Evolutionary conservation across 2,888 invertebrate genomes (phyloP).

Genomic region (Ellobium chinense): DNA sequence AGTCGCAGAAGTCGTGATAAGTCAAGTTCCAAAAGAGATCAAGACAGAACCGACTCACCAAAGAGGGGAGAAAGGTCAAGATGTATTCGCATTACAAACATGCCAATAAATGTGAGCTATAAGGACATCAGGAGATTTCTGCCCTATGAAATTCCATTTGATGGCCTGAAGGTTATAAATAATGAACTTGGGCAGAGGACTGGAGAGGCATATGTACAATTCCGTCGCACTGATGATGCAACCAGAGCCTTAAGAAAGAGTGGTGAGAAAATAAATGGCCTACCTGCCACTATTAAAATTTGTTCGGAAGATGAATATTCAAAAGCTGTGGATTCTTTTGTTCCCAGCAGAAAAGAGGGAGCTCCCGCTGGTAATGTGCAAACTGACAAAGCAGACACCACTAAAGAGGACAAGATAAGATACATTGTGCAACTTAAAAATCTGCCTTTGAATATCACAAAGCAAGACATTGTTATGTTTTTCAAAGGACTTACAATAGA

Average conservation of each 20-base stretch:
- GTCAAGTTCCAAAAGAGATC: conserved; percentile 35
- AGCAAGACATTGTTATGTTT: conserved; percentile 91
- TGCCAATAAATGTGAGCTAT: conserved; percentile 87
- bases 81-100: conserved; percentile 44
- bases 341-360: conserved; percentile 39
- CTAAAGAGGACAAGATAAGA: neutral
- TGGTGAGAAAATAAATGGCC: conserved; percentile 85
- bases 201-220: conserved; percentile 88
- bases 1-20: conserved; percentile 28
- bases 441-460: conserved; percentile 59
- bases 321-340: conserved; percentile 84
- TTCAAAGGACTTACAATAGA: conserved; percentile 92
- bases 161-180: conserved; percentile 91
- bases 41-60: conserved; percentile 5
- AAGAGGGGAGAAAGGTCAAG: conserved; percentile 9
- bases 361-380: neutral
- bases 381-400: neutral
- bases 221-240: conserved; percentile 86
- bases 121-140: conserved; percentile 91
- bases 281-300: conserved; percentile 84
- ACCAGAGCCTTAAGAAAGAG: conserved; percentile 85
- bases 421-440: conserved; percentile 51
- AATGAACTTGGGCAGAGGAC: conserved; percentile 89
- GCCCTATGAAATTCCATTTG: conserved; percentile 87
- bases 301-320: conserved; percentile 88